A percentile compares a stretch with the other conserved stretches of the same genome.
Evolutionary conservation across 2,888 invertebrate species (phyloP).

Genomic region (Galeopsomyia nigrocyanea): DNA sequence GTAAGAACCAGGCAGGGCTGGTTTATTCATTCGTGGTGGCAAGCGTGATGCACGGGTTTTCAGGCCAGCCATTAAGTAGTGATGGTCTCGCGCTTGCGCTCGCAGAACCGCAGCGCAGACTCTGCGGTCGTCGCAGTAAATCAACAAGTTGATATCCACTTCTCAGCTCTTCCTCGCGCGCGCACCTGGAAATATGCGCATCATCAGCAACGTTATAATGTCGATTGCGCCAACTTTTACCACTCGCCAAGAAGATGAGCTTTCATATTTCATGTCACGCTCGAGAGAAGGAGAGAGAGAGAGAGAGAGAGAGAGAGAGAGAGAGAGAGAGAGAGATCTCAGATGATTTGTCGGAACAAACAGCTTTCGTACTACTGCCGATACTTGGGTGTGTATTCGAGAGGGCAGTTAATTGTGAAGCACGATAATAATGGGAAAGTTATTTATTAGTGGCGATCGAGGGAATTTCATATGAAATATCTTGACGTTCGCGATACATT

Average conservation of each 20-base stretch:
- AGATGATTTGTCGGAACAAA: too few relatives aligned
- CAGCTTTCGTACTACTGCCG: too few relatives aligned
- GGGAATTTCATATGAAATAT: too few relatives aligned
- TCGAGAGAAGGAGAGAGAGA: too few relatives aligned
- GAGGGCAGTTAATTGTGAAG: too few relatives aligned
- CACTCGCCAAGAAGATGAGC: too few relatives aligned
- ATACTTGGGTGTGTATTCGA: too few relatives aligned
- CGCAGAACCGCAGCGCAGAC: conserved; percentile 56
- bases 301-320: too few relatives aligned
- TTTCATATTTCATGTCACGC: neutral
- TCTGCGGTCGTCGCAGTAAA: conserved; percentile 61
- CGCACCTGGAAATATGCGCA: conserved; percentile 27
- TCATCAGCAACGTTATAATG: conserved; percentile 28
- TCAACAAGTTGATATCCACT: conserved; percentile 66
- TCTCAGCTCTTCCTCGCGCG: conserved; percentile 27
- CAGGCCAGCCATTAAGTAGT: conserved; percentile 58
- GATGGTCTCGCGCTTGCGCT: conserved; percentile 56
- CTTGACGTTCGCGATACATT: too few relatives aligned
- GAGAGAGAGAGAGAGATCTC: too few relatives aligned
- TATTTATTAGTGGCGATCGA: too few relatives aligned
- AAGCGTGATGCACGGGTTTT: conserved; percentile 51
- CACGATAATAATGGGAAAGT: too few relatives aligned
- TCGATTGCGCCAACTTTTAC: conserved; percentile 24
- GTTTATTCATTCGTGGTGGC: conserved; percentile 33
- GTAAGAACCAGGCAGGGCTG: neutral